Percentiles rank a stretch among this genome's conserved stretches.
Conservation (phyloP, 1,140 invertebrate genomes). For the Procambarus virginalis region DNA sequence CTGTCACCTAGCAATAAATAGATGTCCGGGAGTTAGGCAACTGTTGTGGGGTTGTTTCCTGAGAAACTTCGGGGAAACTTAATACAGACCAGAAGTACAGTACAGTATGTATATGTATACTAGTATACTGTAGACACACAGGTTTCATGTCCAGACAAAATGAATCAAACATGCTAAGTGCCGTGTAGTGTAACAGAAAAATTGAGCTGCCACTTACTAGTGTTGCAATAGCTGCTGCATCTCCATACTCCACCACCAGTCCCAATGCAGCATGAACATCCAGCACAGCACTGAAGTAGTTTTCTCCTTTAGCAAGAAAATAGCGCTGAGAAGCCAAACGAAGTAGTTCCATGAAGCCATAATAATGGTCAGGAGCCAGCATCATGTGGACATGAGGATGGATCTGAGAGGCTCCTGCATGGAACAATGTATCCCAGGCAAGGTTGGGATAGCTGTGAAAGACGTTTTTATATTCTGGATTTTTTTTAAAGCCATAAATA, state of each 20-base stretch:
- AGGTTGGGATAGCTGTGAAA: conserved; percentile 72
- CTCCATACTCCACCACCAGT: conserved; percentile 72
- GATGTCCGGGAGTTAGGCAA: too few species aligned
- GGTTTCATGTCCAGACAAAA: too few species aligned
- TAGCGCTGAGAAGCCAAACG: conserved; percentile 72
- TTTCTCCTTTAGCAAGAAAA: conserved; percentile 66
- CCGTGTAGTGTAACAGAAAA: too few species aligned
- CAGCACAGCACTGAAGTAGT: conserved; percentile 75
- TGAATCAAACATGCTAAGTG: too few species aligned
- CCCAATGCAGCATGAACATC: conserved; percentile 74
- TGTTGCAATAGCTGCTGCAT: conserved; percentile 74
- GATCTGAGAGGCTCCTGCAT: conserved; percentile 77
- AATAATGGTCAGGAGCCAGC: conserved; percentile 74
- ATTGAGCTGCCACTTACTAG: conserved; percentile 63
- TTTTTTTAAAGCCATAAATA: not conserved
- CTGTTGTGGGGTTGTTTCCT: too few species aligned
- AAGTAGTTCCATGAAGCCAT: conserved; percentile 74
- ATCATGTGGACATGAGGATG: conserved; percentile 77
- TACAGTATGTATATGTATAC: too few species aligned
- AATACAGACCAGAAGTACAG: too few species aligned
- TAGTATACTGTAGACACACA: too few species aligned
- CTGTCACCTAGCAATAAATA: too few species aligned
- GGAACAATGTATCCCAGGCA: conserved; percentile 76
- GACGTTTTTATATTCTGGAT: not conserved
- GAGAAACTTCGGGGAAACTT: too few species aligned